These are phyloP conservation scores for Cydia strobilella DNA, from an alignment of 1,140 invertebrate genomes.

Conservation along the genomic window DNA sequence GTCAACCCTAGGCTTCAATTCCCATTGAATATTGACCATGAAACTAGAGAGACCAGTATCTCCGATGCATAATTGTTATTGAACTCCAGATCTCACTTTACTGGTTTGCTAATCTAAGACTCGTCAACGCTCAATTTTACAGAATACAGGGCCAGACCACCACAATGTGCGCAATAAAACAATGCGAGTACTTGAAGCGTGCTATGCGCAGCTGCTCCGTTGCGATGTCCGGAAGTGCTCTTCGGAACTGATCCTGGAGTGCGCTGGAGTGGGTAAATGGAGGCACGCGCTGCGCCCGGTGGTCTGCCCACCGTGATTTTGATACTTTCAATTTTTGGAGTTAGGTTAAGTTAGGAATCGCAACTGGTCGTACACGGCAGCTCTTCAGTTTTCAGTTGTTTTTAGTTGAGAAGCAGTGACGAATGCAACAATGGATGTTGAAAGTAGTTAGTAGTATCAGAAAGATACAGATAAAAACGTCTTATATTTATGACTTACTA, in stretches of 20 bases:
- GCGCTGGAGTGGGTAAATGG: constrained; percentile 56
- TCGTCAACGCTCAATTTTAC: not conserved
- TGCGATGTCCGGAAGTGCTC: constrained; percentile 40
- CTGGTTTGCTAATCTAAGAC: not conserved
- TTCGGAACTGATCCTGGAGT: constrained; percentile 48
- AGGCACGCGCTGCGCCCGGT: constrained; percentile 67
- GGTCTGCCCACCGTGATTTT: constrained; percentile 58
- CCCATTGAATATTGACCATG: not conserved
- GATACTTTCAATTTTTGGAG: not conserved
- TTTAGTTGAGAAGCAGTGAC: too few relatives aligned
- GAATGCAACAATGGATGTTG: too few relatives aligned
- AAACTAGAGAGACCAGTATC: not conserved
- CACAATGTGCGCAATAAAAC: constrained; percentile 16
- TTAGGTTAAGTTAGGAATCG: not conserved
- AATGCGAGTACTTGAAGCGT: constrained; percentile 18
- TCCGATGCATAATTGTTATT: not conserved
- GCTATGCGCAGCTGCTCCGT: constrained; percentile 29
- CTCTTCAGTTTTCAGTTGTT: too few relatives aligned
- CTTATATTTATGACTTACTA: too few relatives aligned
- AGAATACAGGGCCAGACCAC: not conserved
- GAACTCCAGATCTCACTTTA: not conserved
- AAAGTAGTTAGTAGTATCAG: too few relatives aligned
- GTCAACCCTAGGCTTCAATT: not conserved
- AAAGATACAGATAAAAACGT: too few relatives aligned
- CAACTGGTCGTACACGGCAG: too few relatives aligned